Evolutionary conservation across 2,797 vertebrate species (phyloP), one percentile per base, ranked within the genome.

Genomic region (Oceanodroma leucorhoa): DNA sequence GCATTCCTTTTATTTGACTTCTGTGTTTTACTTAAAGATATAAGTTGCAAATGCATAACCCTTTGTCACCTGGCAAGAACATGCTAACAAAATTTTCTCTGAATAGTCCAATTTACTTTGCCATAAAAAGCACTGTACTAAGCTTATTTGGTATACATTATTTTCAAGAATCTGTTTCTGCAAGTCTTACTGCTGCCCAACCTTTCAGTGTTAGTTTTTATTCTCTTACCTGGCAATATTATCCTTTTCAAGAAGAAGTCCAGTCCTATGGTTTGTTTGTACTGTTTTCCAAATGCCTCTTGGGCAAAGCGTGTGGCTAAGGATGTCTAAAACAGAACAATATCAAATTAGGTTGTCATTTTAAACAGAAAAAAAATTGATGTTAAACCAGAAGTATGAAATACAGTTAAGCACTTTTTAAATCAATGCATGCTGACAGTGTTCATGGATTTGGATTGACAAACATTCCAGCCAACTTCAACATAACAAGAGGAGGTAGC

Each of bases 161-260:
- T 43, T 76, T 48, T 54, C 55, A 92, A 58, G 34, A 76, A 72
- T 82, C 30, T 87, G 53, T 82, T 81, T 82, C 67, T 94, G 5
- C 45, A 90, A 90, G 48, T 50, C 60, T 80, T 87, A 41, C 24
- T 77, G 70, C 62, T 77, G 66, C 40, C 48, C 70, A 77, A 17
- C 20, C 48, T 87, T 69, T 90, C 86, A 79, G 58, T 89, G 87
- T 95, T 92, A 65, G 29, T 55, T 92, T 93, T 94, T 76, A 92
- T 92, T 96, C 80, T 98, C 98, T 99, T 98, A 99, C 99, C 99
- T 99, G 99, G 99, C 98, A 99, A 97, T 73, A 98, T 98, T 98
- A 99, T 99, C 98, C 99, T 99, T 98, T 99, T 99, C 98, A 99
- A 98, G 98, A 99, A 99, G 98, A 99, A 99, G 98, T 99, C 99